Base-by-base conservation (phyloP, 2,797 vertebrate species). In the Manis pentadactyla region DNA sequence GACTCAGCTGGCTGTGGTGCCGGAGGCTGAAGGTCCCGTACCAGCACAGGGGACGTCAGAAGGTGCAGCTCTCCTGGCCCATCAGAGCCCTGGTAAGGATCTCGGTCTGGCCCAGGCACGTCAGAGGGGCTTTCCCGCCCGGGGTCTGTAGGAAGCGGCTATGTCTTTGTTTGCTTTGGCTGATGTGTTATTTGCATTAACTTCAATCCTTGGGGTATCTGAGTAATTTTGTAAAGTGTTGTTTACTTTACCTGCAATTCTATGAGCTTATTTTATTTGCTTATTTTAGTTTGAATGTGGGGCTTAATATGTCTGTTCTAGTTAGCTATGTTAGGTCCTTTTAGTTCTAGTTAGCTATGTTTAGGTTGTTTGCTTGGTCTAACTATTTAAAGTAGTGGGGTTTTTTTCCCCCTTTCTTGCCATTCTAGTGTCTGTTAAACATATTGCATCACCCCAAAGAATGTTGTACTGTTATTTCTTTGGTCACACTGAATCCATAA, bases 161-260 rank as follows among this genome's bases (percentile, higher is more conserved):
- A 31, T 42, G 51, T 59, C 14, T 81, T 82, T 86, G 37, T 81
- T 94, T 93, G 10, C 31, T 39, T 88, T 75, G 61, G 6, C 2
- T 13, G 68, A 8, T 34, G 29, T 83, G n/a, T 11, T n/a, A 75
- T 95, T 96, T 94, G 17, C 34, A 53, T 93, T 78, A 57, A 82
- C 53, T 63, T 90, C 90, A 92, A 69, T 74, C 5, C 18, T 78
- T 82, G 4, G 5, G 10, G 23, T 57, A 69, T 59, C 7, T 66
- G 63, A 90, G 77, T 89, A 81, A 74, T 85, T 90, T 97, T 87
- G 37, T 73, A 71, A 53, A 94, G 34, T 6, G 59, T 77, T 96
- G 18, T 95, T 97, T 95, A 94, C 78, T 39, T 78, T 94, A 73
- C 23, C 37, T 83, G 34, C 51, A 95, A 93, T 93, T 59, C 23